Evolutionary conservation across 2,113 vertebrate genomes (phyloP).

Genomic region (Tauraco erythrolophus): DNA sequence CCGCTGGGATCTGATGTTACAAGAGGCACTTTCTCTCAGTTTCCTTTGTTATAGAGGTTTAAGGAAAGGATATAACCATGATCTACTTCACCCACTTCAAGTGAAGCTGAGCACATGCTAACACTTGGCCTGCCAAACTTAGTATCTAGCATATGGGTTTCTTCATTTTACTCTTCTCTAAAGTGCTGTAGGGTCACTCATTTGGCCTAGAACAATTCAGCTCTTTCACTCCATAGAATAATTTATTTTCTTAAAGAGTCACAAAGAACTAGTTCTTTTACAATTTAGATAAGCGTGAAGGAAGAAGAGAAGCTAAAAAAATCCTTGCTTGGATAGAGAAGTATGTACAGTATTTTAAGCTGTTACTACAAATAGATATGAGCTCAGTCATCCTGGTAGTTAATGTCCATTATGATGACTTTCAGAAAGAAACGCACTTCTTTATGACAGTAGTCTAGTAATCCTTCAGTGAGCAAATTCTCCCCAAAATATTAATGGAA

Average conservation of each 20-base stretch:
- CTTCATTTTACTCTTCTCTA: neutral
- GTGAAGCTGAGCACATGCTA: neutral
- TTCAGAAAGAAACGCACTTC: neutral
- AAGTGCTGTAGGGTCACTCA: neutral
- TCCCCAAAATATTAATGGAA: neutral
- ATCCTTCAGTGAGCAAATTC: neutral
- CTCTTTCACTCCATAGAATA: neutral
- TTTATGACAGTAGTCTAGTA: neutral
- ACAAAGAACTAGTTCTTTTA: neutral
- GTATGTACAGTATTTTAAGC: neutral
- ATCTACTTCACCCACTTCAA: neutral
- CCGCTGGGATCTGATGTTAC: neutral
- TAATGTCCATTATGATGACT: neutral
- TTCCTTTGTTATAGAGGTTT: neutral
- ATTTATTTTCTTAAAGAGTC: neutral
- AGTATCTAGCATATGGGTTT: neutral
- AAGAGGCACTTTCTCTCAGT: neutral
- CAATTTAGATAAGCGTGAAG: neutral
- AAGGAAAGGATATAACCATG: neutral
- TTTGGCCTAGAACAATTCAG: neutral
- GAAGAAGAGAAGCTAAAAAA: neutral
- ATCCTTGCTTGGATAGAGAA: neutral
- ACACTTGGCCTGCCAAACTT: neutral
- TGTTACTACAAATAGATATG: neutral
- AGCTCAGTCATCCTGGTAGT: neutral